Evolutionary conservation across 2,113 vertebrate genomes (phyloP).

Genomic region (Brienomyrus longianalis): DNA sequence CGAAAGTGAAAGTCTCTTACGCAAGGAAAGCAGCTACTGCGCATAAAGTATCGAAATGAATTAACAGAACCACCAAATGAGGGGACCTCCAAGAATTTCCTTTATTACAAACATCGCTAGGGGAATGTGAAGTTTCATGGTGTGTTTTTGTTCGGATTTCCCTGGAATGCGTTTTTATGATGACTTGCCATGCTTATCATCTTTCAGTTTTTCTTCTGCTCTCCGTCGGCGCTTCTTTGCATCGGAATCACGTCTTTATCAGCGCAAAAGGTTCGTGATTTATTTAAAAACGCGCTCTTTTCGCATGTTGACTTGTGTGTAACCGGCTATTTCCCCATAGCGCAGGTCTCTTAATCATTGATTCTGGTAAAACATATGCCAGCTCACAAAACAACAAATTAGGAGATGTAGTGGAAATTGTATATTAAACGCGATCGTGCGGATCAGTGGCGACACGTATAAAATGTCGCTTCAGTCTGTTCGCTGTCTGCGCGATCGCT

Average conservation of each 20-base stretch:
- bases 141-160: background rate
- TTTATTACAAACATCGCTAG: background rate
- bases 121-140: background rate
- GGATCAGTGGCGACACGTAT: background rate
- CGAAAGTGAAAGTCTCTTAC: background rate
- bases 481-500: background rate
- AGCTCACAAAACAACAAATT: background rate
- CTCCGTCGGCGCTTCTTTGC: background rate
- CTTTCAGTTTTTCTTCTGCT: background rate
- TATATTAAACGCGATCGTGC: background rate
- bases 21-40: background rate
- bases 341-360: background rate
- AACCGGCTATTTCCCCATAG: background rate
- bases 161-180: background rate
- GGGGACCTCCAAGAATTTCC: background rate
- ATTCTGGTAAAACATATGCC: background rate
- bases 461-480: background rate
- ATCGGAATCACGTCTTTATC: background rate
- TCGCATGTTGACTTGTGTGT: background rate
- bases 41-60: background rate
- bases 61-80: background rate
- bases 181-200: background rate
- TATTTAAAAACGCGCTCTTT: background rate
- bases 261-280: background rate
- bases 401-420: background rate